A percentile compares a stretch with the other conserved stretches of the same genome.
phyloP scores from a whole-genome alignment of 2,113 vertebrate genomes.

The Hippocampus abdominalis region DNA sequence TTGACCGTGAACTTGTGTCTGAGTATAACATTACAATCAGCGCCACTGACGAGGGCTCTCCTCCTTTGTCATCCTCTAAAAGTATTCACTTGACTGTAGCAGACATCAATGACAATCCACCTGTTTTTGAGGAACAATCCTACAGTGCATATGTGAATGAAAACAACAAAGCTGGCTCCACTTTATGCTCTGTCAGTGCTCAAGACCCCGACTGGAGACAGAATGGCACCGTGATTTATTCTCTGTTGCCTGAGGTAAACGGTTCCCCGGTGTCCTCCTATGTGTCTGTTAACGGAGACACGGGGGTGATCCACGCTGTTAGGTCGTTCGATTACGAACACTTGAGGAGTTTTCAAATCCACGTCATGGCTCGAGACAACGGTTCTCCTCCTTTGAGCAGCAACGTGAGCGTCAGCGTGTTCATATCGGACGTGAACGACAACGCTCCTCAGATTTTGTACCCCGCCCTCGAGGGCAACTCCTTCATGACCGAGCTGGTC shows the following conservation, averaged over 20 bases:
- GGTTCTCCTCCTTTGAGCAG: slow-evolving; percentile 53
- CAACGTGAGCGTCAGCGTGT: slow-evolving; percentile 47
- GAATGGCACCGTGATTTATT: slow-evolving; percentile 70
- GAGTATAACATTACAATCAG: slow-evolving; percentile 59
- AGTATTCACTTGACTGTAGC: slow-evolving; percentile 43
- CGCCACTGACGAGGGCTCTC: slow-evolving; percentile 57
- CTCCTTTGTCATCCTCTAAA: slow-evolving; percentile 50
- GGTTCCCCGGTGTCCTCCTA: slow-evolving; percentile 64
- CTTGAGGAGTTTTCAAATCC: slow-evolving; percentile 41
- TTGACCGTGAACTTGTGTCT: slow-evolving; percentile 55
- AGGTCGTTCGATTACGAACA: slow-evolving; percentile 54
- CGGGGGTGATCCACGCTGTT: slow-evolving; percentile 42
- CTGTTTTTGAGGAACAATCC: slow-evolving; percentile 49
- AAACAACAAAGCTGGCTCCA: slow-evolving; percentile 53
- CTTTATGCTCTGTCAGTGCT: slow-evolving; percentile 48
- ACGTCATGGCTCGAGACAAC: slow-evolving; percentile 50
- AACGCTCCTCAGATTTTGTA: slow-evolving; percentile 55
- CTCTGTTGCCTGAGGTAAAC: slow-evolving; percentile 57
- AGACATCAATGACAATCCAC: slow-evolving; percentile 61
- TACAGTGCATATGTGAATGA: slow-evolving; percentile 52
- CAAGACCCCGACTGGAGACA: slow-evolving; percentile 60
- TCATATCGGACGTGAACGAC: slow-evolving; percentile 49
- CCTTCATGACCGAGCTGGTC: slow-evolving; percentile 52
- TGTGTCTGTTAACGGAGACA: slow-evolving; percentile 72
- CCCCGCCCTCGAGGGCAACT: slow-evolving; percentile 39